Percentiles rank a stretch among this genome's conserved stretches.
phyloP scores from a whole-genome alignment of 2,797 vertebrate species.

The Mastacembelus armatus region DNA sequence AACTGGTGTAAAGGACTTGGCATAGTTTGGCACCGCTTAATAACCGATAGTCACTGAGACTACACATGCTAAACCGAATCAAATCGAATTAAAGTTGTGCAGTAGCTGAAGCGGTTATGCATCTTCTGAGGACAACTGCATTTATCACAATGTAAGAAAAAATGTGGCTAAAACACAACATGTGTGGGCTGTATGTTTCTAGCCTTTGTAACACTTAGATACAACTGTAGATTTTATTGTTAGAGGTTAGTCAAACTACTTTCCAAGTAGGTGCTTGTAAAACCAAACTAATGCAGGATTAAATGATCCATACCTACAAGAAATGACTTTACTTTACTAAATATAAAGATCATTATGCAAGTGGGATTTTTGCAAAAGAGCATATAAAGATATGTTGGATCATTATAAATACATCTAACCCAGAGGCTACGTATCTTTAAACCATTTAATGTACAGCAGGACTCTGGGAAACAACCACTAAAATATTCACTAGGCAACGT shows the following conservation, averaged over 20 bases:
- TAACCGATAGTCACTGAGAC: not conserved
- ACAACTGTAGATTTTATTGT: too few relatives aligned
- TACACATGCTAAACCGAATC: not conserved
- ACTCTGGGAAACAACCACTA: not conserved
- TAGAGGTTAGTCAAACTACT: not conserved
- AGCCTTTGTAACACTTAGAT: not conserved
- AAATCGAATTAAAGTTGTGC: not conserved
- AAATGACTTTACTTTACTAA: not conserved
- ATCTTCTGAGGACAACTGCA: not conserved
- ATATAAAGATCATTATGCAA: not conserved
- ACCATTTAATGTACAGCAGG: not conserved
- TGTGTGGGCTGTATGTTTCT: not conserved
- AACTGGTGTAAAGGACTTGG: not conserved
- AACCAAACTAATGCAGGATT: not conserved
- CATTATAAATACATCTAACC: not conserved
- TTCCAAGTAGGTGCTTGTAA: not conserved
- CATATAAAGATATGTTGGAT: too few relatives aligned
- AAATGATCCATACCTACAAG: not conserved
- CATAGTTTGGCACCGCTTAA: not conserved
- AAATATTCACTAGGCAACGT: not conserved
- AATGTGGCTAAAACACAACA: not conserved
- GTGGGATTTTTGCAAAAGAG: not conserved
- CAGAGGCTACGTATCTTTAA: not conserved
- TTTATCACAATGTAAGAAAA: slow-evolving; percentile 2
- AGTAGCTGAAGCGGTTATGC: not conserved